phyloP scores from a whole-genome alignment of 2,113 vertebrate species.

The Neofelis nebulosa region DNA sequence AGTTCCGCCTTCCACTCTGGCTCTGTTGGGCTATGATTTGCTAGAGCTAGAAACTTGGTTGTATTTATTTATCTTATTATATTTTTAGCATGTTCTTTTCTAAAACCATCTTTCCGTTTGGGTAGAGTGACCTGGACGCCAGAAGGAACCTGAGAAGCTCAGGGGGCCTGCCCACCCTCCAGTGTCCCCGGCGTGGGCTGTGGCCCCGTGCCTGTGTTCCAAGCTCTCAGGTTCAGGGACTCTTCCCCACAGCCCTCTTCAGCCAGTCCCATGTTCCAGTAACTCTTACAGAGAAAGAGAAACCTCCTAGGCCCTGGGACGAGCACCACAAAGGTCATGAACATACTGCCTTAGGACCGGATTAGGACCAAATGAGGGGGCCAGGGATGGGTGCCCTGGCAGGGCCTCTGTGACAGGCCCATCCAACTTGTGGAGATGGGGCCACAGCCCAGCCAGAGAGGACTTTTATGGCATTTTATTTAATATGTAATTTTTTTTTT shows the following conservation, averaged over 20 bases:
- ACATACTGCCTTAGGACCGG: background rate
- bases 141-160: background rate
- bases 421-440: background rate
- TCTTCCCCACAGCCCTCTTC: background rate
- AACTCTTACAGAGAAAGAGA: background rate
- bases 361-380: background rate
- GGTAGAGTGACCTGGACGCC: background rate
- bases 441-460: background rate
- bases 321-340: background rate
- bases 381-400: accelerated
- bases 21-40: background rate
- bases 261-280: background rate
- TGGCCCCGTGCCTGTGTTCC: background rate
- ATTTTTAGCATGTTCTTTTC: conserved; percentile 31
- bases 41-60: background rate
- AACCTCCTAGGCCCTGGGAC: background rate
- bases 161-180: background rate
- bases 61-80: conserved; percentile 32
- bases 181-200: background rate
- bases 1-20: background rate
- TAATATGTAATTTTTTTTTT: background rate
- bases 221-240: background rate
- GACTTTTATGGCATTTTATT: background rate
- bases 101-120: conserved; percentile 48
- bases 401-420: background rate